Evolutionary conservation across 2,888 invertebrate species (phyloP).

Genomic region (Junonia oenone): DNA sequence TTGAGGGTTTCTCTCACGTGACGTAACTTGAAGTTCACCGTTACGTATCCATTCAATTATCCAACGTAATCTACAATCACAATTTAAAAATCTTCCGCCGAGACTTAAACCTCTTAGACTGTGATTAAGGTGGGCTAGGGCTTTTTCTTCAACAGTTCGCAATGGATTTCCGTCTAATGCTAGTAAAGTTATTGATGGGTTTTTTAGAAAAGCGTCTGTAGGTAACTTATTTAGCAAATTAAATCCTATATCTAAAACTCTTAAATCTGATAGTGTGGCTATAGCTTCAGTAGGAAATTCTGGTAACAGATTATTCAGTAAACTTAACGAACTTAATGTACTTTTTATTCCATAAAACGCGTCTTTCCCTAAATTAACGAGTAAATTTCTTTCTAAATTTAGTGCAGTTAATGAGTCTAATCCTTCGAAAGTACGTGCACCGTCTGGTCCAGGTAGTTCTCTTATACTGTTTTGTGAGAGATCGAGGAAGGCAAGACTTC

Average conservation of each 20-base stretch:
- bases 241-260: constrained; percentile 95
- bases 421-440: constrained; percentile 85
- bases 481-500: constrained; percentile 91
- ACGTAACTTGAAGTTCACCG: constrained; percentile 93
- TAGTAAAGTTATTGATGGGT: constrained; percentile 90
- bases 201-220: constrained; percentile 87
- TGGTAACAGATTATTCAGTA: constrained; percentile 92
- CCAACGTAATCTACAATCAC: constrained; percentile 93
- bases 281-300: constrained; percentile 92
- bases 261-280: constrained; percentile 86
- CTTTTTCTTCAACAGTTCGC: constrained; percentile 88
- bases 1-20: constrained; percentile 93
- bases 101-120: constrained; percentile 91
- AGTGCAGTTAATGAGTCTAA: constrained; percentile 90
- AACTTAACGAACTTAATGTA: constrained; percentile 91
- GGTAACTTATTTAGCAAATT: constrained; percentile 92
- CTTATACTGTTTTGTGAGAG: constrained; percentile 92
- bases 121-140: constrained; percentile 88
- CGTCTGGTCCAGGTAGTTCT: constrained; percentile 86
- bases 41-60: constrained; percentile 93
- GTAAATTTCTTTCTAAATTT: constrained; percentile 92
- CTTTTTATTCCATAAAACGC: constrained; percentile 89
- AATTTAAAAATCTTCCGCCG: constrained; percentile 92
- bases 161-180: constrained; percentile 95
- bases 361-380: constrained; percentile 86